Conservation (phyloP, 2,113 vertebrate species). For the Serinus canaria region DNA sequence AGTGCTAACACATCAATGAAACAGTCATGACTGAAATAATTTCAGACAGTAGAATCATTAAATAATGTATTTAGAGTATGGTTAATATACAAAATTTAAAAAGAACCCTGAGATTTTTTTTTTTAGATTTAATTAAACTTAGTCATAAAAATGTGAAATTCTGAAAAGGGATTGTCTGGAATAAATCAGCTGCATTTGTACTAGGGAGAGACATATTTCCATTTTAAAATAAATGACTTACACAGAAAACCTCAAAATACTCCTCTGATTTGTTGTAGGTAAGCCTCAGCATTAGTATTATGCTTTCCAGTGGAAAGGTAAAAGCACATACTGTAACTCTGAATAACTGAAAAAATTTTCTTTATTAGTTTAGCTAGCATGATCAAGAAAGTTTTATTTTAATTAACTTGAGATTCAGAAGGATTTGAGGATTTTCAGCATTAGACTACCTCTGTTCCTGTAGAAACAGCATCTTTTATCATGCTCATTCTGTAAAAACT, state of each 20-base stretch:
- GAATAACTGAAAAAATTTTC: not conserved
- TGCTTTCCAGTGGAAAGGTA: not conserved
- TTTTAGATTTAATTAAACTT: not conserved
- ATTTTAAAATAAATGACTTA: not conserved
- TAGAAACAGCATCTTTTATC: not conserved
- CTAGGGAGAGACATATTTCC: not conserved
- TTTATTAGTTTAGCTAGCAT: not conserved
- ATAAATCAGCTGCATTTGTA: not conserved
- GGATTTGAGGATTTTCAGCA: conserved; percentile 33
- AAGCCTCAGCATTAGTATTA: not conserved
- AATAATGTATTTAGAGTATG: not conserved
- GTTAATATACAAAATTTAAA: not conserved
- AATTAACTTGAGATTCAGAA: conserved; percentile 31
- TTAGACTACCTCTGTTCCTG: not conserved
- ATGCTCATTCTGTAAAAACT: not conserved
- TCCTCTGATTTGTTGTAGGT: not conserved
- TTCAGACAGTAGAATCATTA: not conserved
- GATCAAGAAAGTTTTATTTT: conserved; percentile 27
- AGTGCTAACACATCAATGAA: not conserved
- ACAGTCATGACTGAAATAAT: not conserved
- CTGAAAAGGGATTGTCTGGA: not conserved
- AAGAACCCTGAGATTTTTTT: not conserved
- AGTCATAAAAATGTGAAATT: not conserved
- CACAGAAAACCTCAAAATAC: not conserved
- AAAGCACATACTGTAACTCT: not conserved